phyloP scores from a whole-genome alignment of 2,888 invertebrate genomes.

The Eutolmus rufibarbis region DNA sequence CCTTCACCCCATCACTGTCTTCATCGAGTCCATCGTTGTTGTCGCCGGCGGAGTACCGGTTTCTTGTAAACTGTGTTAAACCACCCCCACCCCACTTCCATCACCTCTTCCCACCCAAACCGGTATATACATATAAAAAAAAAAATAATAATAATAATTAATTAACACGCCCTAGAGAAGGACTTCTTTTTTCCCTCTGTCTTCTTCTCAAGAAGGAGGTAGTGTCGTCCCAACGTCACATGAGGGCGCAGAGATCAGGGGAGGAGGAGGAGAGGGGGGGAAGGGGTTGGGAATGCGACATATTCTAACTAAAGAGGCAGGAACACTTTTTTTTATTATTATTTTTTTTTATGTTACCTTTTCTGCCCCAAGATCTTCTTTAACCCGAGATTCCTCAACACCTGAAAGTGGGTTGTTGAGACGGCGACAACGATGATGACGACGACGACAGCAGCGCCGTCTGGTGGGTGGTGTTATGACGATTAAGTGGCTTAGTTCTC shows the following conservation, averaged over 20 bases:
- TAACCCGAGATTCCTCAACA: not conserved
- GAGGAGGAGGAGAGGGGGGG: not conserved
- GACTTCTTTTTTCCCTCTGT: not conserved
- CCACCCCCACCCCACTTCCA: not conserved
- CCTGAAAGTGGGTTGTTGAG: constrained; percentile 40
- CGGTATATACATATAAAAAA: no score
- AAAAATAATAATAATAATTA: not conserved
- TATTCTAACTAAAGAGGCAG: not conserved
- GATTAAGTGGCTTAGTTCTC: constrained; percentile 13
- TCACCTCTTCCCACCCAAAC: not conserved
- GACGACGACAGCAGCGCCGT: not conserved
- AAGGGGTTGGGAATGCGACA: not conserved
- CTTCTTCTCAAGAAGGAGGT: not conserved
- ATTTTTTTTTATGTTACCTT: not conserved
- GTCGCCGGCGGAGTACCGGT: not conserved
- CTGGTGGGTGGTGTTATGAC: not conserved
- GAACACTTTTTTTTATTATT: not conserved
- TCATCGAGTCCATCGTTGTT: not conserved
- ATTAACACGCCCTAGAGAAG: not conserved
- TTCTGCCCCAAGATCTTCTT: not conserved
- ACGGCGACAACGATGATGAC: not conserved
- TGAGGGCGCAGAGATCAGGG: no score
- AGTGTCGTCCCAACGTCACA: not conserved
- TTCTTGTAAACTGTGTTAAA: not conserved
- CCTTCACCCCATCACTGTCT: not conserved